Base-by-base conservation (phyloP, 2,888 invertebrate genomes). In the Nymphalis c-album region DNA sequence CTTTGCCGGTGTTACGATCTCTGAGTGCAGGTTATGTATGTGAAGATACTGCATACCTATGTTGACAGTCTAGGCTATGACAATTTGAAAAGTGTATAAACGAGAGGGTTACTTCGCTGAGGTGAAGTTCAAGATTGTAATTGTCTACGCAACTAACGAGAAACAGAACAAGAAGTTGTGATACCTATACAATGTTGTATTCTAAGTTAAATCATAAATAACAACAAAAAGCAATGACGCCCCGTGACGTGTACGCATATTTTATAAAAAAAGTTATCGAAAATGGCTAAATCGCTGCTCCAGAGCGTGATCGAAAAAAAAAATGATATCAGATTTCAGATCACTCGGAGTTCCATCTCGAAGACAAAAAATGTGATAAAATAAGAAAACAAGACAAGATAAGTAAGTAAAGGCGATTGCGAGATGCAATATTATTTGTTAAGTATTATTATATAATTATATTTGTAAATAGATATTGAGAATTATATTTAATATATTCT, bases 371-470 rank as follows among this genome's bases (percentile, higher is more conserved):
- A 72, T 73, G 71, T 71, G 73, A 75, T 70, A 73, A 60, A 68
- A 59, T 60, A 73, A 71, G 62, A 65, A 67, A 71, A 61, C 74
- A 72, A 72, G 66, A 69, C 69, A 67, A 67, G 67, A 61, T 63
- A 62, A 66, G 78, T 65, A 77, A 77, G 77, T 77, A 78, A 80
- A 82, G 83, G 81, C 82, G 83, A 88, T 89, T 85, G 88, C 77
- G 82, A 86, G 79, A 85, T 89, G 91, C 91, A 92, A 92, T 92
- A 91, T 88, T 89, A 89, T 82, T 82, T 77, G 77, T 77, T 91
- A 91, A 90, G 89, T 90, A 88, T 88, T 77, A 80, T 75, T 73
- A 74, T 75, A 79, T 80, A 81, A 84, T 80, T 77, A 71, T 73
- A 71, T 74, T 78, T 90, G 89, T 88, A 89, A 84, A 88, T 90